Evolutionary conservation across 2,888 invertebrate genomes (phyloP).

Genomic region (Hofmannophila pseudospretella): DNA sequence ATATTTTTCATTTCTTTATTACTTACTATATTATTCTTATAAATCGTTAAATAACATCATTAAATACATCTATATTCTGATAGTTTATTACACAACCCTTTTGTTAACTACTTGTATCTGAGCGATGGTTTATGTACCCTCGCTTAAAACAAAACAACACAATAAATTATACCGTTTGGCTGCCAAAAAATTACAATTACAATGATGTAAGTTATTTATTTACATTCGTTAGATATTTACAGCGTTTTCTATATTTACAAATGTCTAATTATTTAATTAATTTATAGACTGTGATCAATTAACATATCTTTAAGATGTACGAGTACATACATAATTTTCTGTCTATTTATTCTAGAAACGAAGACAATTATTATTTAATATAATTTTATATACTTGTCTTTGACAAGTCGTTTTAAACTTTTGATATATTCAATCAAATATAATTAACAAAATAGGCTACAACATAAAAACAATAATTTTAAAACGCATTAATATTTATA

Average conservation of each 20-base stretch:
- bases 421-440: background rate
- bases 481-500: background rate
- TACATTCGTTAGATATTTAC: constrained; percentile 41
- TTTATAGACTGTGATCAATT: constrained; percentile 8
- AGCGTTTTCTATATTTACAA: constrained; percentile 23
- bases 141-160: constrained; percentile 26
- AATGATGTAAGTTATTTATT: constrained; percentile 25
- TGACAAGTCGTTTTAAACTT: constrained; percentile 20
- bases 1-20: constrained; percentile 38
- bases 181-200: constrained; percentile 44
- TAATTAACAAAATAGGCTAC: too few relatives aligned
- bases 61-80: constrained; percentile 62
- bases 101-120: constrained; percentile 53
- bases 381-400: constrained; percentile 32
- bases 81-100: constrained; percentile 74
- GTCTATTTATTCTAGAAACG: constrained; percentile 9
- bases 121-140: constrained; percentile 27
- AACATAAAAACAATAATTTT: background rate
- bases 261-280: constrained; percentile 12
- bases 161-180: constrained; percentile 49
- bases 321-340: constrained; percentile 8
- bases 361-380: constrained; percentile 18
- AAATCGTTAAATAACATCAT: constrained; percentile 65
- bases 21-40: constrained; percentile 57
- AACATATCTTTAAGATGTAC: constrained; percentile 16